Conservation (phyloP, 2,113 vertebrate species). For the Naja naja region DNA sequence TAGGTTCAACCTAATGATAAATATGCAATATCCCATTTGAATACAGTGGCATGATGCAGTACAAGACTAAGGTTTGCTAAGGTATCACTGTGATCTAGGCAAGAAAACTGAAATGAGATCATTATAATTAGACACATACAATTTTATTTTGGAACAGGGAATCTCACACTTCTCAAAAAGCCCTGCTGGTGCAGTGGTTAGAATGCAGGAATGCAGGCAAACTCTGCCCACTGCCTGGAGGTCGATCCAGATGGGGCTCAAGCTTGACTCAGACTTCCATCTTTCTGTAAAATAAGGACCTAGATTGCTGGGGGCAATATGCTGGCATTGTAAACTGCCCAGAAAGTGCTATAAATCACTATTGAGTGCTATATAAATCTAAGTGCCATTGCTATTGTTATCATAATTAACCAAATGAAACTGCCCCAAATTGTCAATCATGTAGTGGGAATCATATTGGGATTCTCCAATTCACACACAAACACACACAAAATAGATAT, state of each 20-base stretch:
- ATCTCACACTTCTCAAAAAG: background rate
- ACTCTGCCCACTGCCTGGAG: background rate
- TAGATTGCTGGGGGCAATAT: background rate
- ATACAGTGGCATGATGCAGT: background rate
- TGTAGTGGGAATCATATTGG: background rate
- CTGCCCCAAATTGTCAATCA: background rate
- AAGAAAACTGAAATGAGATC: background rate
- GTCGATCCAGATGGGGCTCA: background rate
- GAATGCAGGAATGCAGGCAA: background rate
- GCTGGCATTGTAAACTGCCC: background rate
- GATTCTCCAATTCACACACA: background rate
- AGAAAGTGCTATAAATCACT: background rate
- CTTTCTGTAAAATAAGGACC: background rate
- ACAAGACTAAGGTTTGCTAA: background rate
- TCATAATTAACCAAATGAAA: background rate
- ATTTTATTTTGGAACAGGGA: background rate
- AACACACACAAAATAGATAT: background rate
- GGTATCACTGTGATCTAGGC: background rate
- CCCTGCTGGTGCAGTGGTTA: background rate
- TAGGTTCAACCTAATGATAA: background rate
- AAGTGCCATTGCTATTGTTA: background rate
- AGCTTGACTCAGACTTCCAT: background rate
- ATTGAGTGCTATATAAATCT: background rate
- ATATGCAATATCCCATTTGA: background rate
- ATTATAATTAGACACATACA: background rate